Percentiles rank a stretch among this genome's conserved stretches.
Conservation (phyloP, 92 coral and sea anemone species). For the Porites evermanni region DNA sequence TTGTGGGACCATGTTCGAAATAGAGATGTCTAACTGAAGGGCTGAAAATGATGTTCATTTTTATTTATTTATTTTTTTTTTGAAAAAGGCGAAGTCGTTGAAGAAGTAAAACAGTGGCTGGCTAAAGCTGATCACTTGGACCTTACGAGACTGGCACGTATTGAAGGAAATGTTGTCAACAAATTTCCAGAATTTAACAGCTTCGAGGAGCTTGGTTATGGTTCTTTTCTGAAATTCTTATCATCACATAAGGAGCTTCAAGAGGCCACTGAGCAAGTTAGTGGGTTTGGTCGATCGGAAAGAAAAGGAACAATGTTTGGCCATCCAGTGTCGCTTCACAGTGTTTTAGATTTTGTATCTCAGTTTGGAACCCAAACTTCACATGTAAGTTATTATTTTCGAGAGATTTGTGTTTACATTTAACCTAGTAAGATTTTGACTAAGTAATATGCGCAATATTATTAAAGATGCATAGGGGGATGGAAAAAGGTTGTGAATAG, state of each 20-base stretch:
- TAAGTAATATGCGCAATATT: no score
- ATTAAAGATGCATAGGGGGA: no score
- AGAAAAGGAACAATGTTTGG: constrained; percentile 34
- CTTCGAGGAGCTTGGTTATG: constrained; percentile 81
- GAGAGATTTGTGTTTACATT: not conserved
- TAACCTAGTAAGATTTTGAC: no score
- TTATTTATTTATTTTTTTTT: not conserved
- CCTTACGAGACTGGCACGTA: constrained; percentile 58
- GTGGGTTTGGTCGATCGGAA: constrained; percentile 40
- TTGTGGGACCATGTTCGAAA: no score
- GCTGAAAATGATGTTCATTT: not conserved
- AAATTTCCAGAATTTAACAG: constrained; percentile 73
- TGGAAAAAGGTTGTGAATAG: no score
- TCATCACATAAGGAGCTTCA: constrained; percentile 73
- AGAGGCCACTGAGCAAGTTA: constrained; percentile 51
- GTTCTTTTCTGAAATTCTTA: constrained; percentile 80
- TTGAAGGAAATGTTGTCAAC: constrained; percentile 64
- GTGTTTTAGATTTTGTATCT: constrained; percentile 69
- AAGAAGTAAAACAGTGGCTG: constrained; percentile 81
- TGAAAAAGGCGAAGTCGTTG: constrained; percentile 44
- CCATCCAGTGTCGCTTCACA: constrained; percentile 26
- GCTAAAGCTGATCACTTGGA: constrained; percentile 54
- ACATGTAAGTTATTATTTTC: constrained; percentile 39
- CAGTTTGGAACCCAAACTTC: constrained; percentile 81
- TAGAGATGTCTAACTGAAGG: not conserved